phyloP scores from a whole-genome alignment of 2,888 invertebrate genomes.

The Diplolepis rosae region DNA sequence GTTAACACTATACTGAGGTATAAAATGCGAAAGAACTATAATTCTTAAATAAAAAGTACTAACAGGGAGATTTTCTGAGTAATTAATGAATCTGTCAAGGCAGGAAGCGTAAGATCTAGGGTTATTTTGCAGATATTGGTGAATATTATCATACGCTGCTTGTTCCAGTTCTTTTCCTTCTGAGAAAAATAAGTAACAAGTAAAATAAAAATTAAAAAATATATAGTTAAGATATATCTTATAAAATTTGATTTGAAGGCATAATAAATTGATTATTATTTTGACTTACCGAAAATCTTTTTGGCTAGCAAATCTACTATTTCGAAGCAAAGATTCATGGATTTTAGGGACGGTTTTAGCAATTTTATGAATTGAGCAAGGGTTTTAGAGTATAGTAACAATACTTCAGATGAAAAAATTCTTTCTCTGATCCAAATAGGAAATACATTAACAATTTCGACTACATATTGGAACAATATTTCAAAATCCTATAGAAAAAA shows the following conservation, averaged over 20 bases:
- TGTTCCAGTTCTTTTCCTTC: slow-evolving; percentile 49
- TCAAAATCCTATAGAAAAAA: slow-evolving; percentile 50
- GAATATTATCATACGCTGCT: slow-evolving; percentile 58
- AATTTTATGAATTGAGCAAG: slow-evolving; percentile 49
- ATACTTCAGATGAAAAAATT: slow-evolving; percentile 43
- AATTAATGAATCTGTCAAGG: slow-evolving; percentile 52
- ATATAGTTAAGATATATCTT: no score
- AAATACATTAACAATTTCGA: slow-evolving; percentile 60
- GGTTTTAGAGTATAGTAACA: slow-evolving; percentile 44
- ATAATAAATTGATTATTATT: not conserved
- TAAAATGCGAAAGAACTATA: no score
- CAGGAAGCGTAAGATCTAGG: slow-evolving; percentile 53
- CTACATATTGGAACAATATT: slow-evolving; percentile 50
- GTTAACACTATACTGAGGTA: no score
- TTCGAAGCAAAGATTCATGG: slow-evolving; percentile 58
- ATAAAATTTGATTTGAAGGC: slow-evolving; percentile 4
- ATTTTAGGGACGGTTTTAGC: slow-evolving; percentile 42
- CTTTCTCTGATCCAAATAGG: slow-evolving; percentile 56
- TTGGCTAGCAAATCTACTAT: slow-evolving; percentile 56
- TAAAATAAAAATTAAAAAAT: slow-evolving; percentile 3
- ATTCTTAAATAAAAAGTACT: slow-evolving; percentile 35
- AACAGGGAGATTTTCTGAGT: slow-evolving; percentile 56
- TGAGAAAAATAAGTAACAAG: not conserved
- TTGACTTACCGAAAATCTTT: slow-evolving; percentile 54
- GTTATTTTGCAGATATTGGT: slow-evolving; percentile 53